Percentiles rank a stretch among this genome's conserved stretches.
These are phyloP conservation scores for Bruchidius siliquastri DNA, from an alignment of 2,888 invertebrate species.

Conservation along the genomic window DNA sequence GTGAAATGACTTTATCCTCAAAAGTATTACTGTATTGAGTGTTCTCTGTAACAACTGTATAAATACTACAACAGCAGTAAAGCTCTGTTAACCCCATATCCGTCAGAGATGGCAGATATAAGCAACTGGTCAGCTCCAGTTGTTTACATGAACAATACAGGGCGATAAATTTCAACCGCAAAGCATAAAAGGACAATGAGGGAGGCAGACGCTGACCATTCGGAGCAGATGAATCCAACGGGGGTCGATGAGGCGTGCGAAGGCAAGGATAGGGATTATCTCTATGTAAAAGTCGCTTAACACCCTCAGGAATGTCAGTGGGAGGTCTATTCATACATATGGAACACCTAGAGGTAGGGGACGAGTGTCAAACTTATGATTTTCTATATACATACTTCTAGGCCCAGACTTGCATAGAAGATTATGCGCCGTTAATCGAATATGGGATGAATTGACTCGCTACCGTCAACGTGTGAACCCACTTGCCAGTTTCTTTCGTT, in stretches of 20 bases:
- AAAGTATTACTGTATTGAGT: too few relatives aligned
- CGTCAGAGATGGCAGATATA: neutral
- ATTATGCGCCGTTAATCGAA: too few relatives aligned
- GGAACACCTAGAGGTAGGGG: neutral
- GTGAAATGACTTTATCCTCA: too few relatives aligned
- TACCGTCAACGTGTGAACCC: too few relatives aligned
- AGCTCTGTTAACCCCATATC: neutral
- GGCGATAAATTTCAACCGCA: constrained; percentile 19
- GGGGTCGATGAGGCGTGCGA: neutral
- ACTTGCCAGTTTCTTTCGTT: too few relatives aligned
- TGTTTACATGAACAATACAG: constrained; percentile 1
- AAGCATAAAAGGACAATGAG: constrained; percentile 19
- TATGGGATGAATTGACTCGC: too few relatives aligned
- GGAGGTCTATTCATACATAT: neutral
- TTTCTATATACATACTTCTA: too few relatives aligned
- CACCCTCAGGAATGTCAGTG: neutral
- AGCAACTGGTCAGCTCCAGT: neutral
- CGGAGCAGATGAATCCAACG: constrained; percentile 20
- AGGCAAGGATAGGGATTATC: neutral
- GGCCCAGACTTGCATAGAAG: too few relatives aligned
- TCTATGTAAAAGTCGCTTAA: neutral
- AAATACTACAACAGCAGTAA: too few relatives aligned
- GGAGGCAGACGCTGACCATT: constrained; percentile 16
- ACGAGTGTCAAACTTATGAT: neutral
- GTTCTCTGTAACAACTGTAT: too few relatives aligned